A percentile compares a stretch with the other conserved stretches of the same genome.
Evolutionary conservation across 2,113 vertebrate genomes (phyloP).

Genomic region (Clarias magur): DNA sequence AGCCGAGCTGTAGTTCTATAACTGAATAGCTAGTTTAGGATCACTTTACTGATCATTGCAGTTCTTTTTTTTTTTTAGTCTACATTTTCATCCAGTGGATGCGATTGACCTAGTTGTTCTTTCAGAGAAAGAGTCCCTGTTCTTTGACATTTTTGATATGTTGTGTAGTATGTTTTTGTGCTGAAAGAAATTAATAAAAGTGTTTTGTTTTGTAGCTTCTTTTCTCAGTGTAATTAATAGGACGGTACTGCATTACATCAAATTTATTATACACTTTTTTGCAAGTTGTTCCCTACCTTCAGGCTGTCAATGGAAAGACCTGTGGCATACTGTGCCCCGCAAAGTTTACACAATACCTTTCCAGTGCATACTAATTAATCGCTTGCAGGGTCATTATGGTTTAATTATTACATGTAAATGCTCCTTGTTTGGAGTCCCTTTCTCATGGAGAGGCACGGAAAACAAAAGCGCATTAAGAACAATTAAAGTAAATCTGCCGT

Average conservation of each 20-base stretch:
- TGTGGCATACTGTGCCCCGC: conserved; percentile 52
- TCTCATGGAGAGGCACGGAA: conserved; percentile 63
- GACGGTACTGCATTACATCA: conserved; percentile 31
- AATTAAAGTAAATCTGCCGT: conserved; percentile 68
- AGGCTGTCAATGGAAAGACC: conserved; percentile 52
- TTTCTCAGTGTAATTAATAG: not conserved
- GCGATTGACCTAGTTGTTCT: conserved; percentile 74
- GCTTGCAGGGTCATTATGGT: conserved; percentile 74
- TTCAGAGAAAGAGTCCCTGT: conserved; percentile 81
- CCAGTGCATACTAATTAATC: conserved; percentile 71
- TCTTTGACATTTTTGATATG: conserved; percentile 49
- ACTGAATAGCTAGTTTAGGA: not conserved
- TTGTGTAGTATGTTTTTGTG: conserved; percentile 62
- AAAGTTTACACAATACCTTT: conserved; percentile 73
- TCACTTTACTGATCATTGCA: conserved; percentile 45
- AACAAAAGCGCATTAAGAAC: conserved; percentile 68
- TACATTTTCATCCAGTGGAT: conserved; percentile 74
- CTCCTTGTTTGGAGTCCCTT: conserved; percentile 63
- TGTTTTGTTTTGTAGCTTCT: not conserved
- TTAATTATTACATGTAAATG: conserved; percentile 80
- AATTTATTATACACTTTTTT: conserved; percentile 18
- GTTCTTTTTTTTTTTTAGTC: not conserved
- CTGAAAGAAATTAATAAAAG: conserved; percentile 50
- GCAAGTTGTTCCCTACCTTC: conserved; percentile 36
- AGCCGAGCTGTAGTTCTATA: conserved; percentile 11